Percentiles rank a stretch among this genome's conserved stretches.
Evolutionary conservation across 2,888 invertebrate species (phyloP).

Genomic region (Agelastica alni): DNA sequence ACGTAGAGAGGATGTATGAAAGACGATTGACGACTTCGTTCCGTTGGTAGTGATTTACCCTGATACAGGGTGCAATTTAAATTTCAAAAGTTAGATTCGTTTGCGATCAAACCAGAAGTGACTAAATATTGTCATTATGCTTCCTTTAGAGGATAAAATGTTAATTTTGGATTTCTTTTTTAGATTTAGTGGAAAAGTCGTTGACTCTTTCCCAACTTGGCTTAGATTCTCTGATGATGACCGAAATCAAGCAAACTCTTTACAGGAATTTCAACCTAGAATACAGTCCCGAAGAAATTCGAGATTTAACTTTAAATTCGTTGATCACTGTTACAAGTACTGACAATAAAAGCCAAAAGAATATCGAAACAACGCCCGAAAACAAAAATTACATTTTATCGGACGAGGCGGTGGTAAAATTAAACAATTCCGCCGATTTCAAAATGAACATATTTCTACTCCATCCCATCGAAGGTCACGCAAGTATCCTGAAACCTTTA

Average conservation of each 20-base stretch:
- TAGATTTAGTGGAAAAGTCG: slow-evolving; percentile 33
- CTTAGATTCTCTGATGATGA: slow-evolving; percentile 39
- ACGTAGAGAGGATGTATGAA: no score
- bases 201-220: slow-evolving; percentile 36
- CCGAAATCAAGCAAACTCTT: slow-evolving; percentile 42
- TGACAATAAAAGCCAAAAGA: background rate
- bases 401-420: slow-evolving; percentile 25
- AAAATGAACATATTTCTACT: slow-evolving; percentile 31
- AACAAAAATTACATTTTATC: slow-evolving; percentile 17
- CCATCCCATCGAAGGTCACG: slow-evolving; percentile 36
- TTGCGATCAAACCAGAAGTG: no score
- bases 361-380: background rate
- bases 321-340: slow-evolving; percentile 18
- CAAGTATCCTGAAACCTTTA: slow-evolving; percentile 25
- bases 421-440: slow-evolving; percentile 20
- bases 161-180: slow-evolving; percentile 8
- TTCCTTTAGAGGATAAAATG: background rate
- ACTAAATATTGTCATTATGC: background rate
- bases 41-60: no score
- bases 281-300: slow-evolving; percentile 31
- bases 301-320: slow-evolving; percentile 33
- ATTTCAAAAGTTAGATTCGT: no score
- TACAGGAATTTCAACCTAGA: slow-evolving; percentile 38
- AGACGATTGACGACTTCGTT: no score
- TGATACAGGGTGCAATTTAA: no score